phyloP scores from a whole-genome alignment of 2,888 invertebrate genomes.

The Saturnia japonica region DNA sequence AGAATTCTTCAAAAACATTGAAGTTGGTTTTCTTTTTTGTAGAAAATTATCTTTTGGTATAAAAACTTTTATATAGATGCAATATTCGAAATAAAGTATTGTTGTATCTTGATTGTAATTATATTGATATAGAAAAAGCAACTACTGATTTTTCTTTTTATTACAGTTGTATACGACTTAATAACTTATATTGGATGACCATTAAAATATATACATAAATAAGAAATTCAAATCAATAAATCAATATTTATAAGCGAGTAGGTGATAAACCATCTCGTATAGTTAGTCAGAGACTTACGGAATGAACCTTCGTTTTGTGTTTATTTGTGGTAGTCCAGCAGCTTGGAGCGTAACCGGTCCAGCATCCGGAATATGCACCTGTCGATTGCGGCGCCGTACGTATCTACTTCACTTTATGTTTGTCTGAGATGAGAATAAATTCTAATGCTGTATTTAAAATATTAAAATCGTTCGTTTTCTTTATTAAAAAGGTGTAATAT shows the following conservation, averaged over 20 bases:
- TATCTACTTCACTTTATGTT: conserved; percentile 2
- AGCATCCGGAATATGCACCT: conserved; percentile 53
- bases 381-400: conserved; percentile 30
- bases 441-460: conserved; percentile 2
- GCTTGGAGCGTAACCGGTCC: conserved; percentile 43
- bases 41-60: too few relatives aligned
- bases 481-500: background rate
- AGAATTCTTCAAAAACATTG: too few relatives aligned
- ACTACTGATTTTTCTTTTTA: background rate
- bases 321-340: conserved; percentile 5
- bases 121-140: background rate
- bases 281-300: background rate
- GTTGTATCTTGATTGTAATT: background rate
- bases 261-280: conserved; percentile 1
- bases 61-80: background rate
- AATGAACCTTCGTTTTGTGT: conserved; percentile 9
- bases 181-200: background rate
- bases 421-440: conserved; percentile 12
- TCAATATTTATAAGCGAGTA: background rate
- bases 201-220: background rate
- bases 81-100: background rate
- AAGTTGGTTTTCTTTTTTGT: too few relatives aligned
- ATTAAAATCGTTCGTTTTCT: background rate
- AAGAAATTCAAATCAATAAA: background rate
- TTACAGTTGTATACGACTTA: background rate